These are phyloP conservation scores for Lasius fuliginosus DNA, from an alignment of 2,888 invertebrate genomes.

Conservation along the genomic window DNA sequence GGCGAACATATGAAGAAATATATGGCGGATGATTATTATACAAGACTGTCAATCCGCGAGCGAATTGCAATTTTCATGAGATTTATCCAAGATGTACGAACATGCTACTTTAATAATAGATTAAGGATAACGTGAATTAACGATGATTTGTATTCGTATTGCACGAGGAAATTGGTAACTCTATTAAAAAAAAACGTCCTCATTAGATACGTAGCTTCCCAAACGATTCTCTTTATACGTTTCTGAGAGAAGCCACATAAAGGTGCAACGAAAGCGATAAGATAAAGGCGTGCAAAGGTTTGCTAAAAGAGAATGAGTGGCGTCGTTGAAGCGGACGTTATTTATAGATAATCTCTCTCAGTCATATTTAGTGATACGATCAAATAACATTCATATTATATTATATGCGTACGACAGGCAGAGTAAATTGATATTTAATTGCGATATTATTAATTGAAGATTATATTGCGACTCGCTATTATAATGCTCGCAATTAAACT, in stretches of 20 bases:
- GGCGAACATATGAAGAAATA: not conserved
- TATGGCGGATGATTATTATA: not conserved
- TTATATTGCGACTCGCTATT: slow-evolving; percentile 3
- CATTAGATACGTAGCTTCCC: slow-evolving; percentile 27
- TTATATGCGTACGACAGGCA: not conserved
- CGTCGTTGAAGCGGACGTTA: not conserved
- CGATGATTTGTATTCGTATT: slow-evolving; percentile 15
- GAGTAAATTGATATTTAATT: slow-evolving; percentile 21
- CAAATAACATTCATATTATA: not conserved
- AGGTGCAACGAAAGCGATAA: slow-evolving; percentile 33
- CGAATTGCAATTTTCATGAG: not conserved
- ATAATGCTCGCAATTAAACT: not conserved
- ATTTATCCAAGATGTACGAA: not conserved
- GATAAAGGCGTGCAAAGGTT: not conserved
- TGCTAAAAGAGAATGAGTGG: not conserved
- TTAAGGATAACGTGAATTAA: not conserved
- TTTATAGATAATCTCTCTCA: not conserved
- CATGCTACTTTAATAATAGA: not conserved
- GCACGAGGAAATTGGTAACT: slow-evolving; percentile 8
- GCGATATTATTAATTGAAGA: slow-evolving; percentile 16
- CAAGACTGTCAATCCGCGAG: not conserved
- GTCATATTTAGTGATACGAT: not conserved
- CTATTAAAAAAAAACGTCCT: not conserved
- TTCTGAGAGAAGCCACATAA: not conserved
- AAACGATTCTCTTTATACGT: slow-evolving; percentile 21